These are phyloP conservation scores for Apostichopus parvimensis DNA, from an alignment of 35 echinoderm and acorn worm genomes.

Conservation along the genomic window DNA sequence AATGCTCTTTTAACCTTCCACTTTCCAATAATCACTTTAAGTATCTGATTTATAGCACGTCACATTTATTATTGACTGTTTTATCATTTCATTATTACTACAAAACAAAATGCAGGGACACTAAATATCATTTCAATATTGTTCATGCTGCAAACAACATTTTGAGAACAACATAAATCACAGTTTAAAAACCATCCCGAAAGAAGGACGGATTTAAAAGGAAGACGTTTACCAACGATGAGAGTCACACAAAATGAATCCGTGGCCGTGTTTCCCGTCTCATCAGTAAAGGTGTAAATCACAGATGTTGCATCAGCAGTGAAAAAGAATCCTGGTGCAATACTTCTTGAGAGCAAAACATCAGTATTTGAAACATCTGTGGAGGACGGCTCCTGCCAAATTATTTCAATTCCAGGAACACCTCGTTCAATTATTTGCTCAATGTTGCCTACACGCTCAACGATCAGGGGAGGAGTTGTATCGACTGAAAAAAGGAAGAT, in stretches of 20 bases:
- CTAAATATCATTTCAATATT: too few relatives aligned
- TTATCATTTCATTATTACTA: too few relatives aligned
- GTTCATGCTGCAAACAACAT: too few relatives aligned
- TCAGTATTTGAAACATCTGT: conserved; percentile 25
- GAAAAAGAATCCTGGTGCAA: conserved; percentile 23
- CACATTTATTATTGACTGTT: too few relatives aligned
- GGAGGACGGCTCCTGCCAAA: conserved; percentile 4
- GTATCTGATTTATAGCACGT: too few relatives aligned
- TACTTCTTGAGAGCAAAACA: neutral
- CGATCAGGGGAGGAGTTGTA: conserved; percentile 22
- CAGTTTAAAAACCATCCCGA: too few relatives aligned
- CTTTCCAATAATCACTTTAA: too few relatives aligned
- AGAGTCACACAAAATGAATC: neutral
- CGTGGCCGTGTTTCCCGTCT: neutral
- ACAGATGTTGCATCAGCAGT: conserved; percentile 26
- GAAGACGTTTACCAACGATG: neutral
- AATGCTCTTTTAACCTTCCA: too few relatives aligned
- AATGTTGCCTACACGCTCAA: neutral
- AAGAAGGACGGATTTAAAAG: too few relatives aligned
- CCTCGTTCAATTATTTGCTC: neutral
- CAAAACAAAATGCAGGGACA: too few relatives aligned
- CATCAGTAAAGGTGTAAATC: conserved; percentile 31
- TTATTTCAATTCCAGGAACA: neutral
- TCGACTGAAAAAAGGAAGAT: neutral
- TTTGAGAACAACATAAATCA: too few relatives aligned